phyloP scores from a whole-genome alignment of 2,797 vertebrate species.

The Mastacembelus armatus region DNA sequence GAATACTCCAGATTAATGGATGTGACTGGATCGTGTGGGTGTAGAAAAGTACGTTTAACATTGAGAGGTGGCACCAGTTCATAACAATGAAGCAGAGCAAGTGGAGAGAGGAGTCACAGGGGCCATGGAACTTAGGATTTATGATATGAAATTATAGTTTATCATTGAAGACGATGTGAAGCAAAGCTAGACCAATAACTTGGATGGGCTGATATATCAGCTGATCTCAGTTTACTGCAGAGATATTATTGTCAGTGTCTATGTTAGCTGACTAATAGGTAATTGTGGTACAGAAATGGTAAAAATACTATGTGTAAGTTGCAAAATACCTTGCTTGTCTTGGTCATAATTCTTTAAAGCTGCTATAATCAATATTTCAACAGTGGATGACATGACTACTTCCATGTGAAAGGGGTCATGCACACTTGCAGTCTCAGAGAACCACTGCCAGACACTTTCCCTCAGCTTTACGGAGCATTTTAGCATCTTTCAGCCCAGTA shows the following conservation, averaged over 20 bases:
- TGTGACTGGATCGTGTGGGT: constrained; percentile 63
- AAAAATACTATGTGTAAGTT: background rate
- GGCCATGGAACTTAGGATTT: constrained; percentile 23
- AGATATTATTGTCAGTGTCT: background rate
- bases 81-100: constrained; percentile 29
- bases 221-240: constrained; percentile 5
- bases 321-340: background rate
- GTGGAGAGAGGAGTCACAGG: constrained; percentile 1
- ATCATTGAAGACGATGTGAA: constrained; percentile 10
- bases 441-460: too few relatives aligned
- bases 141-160: background rate
- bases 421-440: background rate
- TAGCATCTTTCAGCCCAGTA: background rate
- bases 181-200: background rate
- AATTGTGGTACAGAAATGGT: background rate
- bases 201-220: background rate
- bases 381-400: too few relatives aligned
- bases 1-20: constrained; percentile 57
- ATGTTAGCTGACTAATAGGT: background rate
- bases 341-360: background rate
- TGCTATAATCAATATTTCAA: background rate
- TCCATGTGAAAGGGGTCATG: too few relatives aligned
- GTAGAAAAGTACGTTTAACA: constrained; percentile 51
- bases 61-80: constrained; percentile 41
- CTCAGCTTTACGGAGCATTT: background rate